Evolutionary conservation across 2,113 vertebrate species (phyloP).

Genomic region (Halichoeres trimaculatus): DNA sequence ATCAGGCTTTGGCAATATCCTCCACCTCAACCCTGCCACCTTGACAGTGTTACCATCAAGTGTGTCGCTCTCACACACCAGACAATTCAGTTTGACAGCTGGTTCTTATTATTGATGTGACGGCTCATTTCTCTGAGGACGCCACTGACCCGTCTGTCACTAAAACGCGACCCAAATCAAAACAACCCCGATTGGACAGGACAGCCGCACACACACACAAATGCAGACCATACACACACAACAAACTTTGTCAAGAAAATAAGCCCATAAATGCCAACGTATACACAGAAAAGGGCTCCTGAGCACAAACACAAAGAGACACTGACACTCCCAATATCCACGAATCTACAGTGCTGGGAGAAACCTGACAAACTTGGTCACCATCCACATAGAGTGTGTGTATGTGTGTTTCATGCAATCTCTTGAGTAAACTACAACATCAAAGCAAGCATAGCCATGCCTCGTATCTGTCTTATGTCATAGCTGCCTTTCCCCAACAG

Average conservation of each 20-base stretch:
- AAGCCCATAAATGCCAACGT: slow-evolving; percentile 14
- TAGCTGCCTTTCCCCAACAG: slow-evolving; percentile 19
- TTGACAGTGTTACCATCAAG: slow-evolving; percentile 36
- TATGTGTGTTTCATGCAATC: slow-evolving; percentile 34
- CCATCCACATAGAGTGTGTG: slow-evolving; percentile 22
- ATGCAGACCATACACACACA: slow-evolving; percentile 15
- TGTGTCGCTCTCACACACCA: not conserved
- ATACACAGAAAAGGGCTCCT: slow-evolving; percentile 20
- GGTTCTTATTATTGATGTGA: slow-evolving; percentile 67
- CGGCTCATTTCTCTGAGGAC: slow-evolving; percentile 52
- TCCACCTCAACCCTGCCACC: slow-evolving; percentile 20
- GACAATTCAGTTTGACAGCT: slow-evolving; percentile 59
- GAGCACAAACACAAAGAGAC: slow-evolving; percentile 61
- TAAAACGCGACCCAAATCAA: slow-evolving; percentile 58
- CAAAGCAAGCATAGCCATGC: slow-evolving; percentile 8
- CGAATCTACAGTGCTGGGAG: slow-evolving; percentile 24
- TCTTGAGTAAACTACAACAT: slow-evolving; percentile 35
- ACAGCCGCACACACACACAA: slow-evolving; percentile 23
- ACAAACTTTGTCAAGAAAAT: slow-evolving; percentile 24
- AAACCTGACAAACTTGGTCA: slow-evolving; percentile 52
- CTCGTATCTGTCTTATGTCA: slow-evolving; percentile 36
- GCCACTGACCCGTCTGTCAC: slow-evolving; percentile 65
- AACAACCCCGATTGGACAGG: slow-evolving; percentile 52
- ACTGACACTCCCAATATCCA: slow-evolving; percentile 70
- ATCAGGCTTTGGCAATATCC: slow-evolving; percentile 44